Conservation (phyloP, 2,113 vertebrate genomes). For the Crotalus horridus region DNA sequence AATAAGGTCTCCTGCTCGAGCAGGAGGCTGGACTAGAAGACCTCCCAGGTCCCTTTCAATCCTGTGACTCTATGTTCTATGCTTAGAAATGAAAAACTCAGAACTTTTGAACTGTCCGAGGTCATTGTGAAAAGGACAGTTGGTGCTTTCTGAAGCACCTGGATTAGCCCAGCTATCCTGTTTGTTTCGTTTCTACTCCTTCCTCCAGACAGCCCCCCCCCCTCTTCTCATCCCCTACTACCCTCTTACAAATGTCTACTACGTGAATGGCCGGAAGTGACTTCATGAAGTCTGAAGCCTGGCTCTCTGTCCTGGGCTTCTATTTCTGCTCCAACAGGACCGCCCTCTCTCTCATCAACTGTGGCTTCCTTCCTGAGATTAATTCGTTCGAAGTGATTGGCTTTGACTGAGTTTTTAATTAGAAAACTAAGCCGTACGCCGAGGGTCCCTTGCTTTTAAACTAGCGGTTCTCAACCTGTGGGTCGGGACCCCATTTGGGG, state of each 20-base stretch:
- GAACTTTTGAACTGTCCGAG: not conserved
- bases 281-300: not conserved
- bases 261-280: slow-evolving; percentile 20
- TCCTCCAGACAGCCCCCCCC: not conserved
- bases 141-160: not conserved
- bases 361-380: not conserved
- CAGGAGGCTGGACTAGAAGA: not conserved
- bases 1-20: not conserved
- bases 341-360: too few relatives aligned
- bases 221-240: not conserved
- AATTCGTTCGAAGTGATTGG: not conserved
- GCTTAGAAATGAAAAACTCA: not conserved
- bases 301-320: not conserved
- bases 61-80: not conserved
- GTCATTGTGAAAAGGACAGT: not conserved
- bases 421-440: not conserved
- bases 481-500: too few relatives aligned
- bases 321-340: not conserved
- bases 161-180: not conserved
- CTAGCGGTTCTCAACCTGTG: too few relatives aligned
- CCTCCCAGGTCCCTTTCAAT: not conserved
- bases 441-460: not conserved
- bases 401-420: not conserved
- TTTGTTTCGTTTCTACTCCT: not conserved
- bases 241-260: not conserved